phyloP scores from a whole-genome alignment of 2,888 invertebrate species.

The Nephrotoma appendiculata region DNA sequence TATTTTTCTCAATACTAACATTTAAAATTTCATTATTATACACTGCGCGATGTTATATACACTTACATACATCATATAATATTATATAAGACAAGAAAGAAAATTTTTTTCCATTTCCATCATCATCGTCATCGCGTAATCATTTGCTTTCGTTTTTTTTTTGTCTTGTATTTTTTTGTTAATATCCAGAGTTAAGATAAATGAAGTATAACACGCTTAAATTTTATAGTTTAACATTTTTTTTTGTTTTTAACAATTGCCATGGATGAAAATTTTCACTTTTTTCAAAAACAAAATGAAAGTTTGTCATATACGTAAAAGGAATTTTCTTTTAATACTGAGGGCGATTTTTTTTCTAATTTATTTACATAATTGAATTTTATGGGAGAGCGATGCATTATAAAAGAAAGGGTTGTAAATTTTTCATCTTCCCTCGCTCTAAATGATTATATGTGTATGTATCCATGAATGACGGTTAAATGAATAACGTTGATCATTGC shows the following conservation, averaged over 20 bases:
- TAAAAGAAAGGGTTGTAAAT: not conserved
- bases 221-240: not conserved
- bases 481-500: not conserved
- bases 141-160: conserved; percentile 1
- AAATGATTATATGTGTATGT: not conserved
- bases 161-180: not conserved
- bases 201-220: not conserved
- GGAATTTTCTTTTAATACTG: not conserved
- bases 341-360: not conserved
- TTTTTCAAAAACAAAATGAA: not conserved
- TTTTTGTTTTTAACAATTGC: not conserved
- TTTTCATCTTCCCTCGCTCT: not conserved
- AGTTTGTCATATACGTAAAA: not conserved
- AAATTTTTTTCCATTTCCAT: not conserved
- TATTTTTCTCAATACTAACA: not conserved
- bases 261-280: not conserved
- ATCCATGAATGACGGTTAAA: not conserved
- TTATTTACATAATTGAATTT: not conserved
- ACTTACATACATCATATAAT: not conserved
- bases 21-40: not conserved
- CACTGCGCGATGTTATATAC: not conserved
- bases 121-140: conserved; percentile 4
- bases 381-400: not conserved
- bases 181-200: not conserved
- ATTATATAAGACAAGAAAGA: not conserved